Evolutionary conservation across 2,113 vertebrate genomes (phyloP), one percentile per base, ranked within the genome.

Genomic region (Carassius auratus): DNA sequence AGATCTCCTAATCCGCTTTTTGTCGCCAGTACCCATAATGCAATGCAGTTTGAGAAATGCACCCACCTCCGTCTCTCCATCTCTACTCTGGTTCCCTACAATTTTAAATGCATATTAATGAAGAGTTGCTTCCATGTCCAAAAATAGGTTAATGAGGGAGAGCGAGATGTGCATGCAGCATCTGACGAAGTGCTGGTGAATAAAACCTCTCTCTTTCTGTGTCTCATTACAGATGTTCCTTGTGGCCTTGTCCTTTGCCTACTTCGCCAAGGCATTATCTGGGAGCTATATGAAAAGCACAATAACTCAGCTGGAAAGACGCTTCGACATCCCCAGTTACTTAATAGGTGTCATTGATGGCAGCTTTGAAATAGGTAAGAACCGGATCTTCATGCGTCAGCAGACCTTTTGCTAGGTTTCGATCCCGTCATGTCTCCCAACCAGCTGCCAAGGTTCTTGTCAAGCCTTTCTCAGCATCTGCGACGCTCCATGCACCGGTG

Each of bases 261-360:
- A 97, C 90, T 98, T 99, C 93, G 94, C 98, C 80, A 98, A 99
- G 92, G 94, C 97, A 1, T 89, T 99, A 75, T 93, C 96, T 71
- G 97, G 96, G 92, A 98, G 97, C 90, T 99, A 99, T 81, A 94
- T 99, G 92, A 98, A 99, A 91, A 99, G 98, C 88, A 97, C 97
- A 90, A 97, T 98, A 84, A 99, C 97, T 10, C 97, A 98, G 91
- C 95, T 99, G 90, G 98, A 99, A 91, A 96, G 96, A 89, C 94
- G 97, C 86, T 99, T 99, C 89, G 97, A 98, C 80, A 96, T 99
- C 82, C 94, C 98, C 78, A 97, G 96, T 89, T 98, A 97, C 88
- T 90, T 98, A 90, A 96, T 98, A 85, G 98, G 98, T 3, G 86
- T 98, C 79, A 97, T 99, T 87, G 97, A 99, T 30, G 97, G 97